Evolutionary conservation across 1,140 invertebrate genomes (phyloP).

Genomic region (Rhopalosiphum maidis): DNA sequence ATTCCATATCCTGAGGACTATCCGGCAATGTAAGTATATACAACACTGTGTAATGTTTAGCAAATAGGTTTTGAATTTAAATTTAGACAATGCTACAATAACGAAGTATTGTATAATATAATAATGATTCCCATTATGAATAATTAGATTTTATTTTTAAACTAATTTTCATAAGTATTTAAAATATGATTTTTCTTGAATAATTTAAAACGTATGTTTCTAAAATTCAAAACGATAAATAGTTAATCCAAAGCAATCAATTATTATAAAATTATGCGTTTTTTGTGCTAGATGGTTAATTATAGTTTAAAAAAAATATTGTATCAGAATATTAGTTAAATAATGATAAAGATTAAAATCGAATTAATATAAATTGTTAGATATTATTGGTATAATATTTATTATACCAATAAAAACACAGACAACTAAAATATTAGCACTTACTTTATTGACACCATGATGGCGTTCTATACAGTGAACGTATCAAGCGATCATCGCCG

Average conservation of each 20-base stretch:
- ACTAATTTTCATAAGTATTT: background rate
- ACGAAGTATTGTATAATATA: background rate
- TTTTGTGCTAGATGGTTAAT: too few relatives aligned
- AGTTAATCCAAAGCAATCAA: too few relatives aligned
- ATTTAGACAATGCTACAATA: background rate
- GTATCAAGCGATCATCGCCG: background rate
- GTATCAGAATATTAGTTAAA: background rate
- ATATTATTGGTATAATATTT: too few relatives aligned
- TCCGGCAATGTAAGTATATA: slow-evolving; percentile 56
- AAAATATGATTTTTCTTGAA: background rate
- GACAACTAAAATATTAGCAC: background rate
- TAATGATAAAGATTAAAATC: background rate
- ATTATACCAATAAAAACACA: background rate
- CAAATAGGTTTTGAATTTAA: background rate
- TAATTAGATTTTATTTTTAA: background rate
- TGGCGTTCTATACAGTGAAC: too few relatives aligned
- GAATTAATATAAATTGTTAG: background rate
- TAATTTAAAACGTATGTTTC: background rate
- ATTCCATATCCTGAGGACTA: slow-evolving; percentile 87
- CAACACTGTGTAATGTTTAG: background rate
- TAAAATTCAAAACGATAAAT: too few relatives aligned
- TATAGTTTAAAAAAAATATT: background rate
- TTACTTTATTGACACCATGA: background rate
- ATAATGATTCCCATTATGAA: background rate
- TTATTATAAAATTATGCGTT: too few relatives aligned